Percentiles rank a stretch among this genome's conserved stretches.
Evolutionary conservation across 2,888 invertebrate species (phyloP).

Genomic region (Frankliniella intonsa): DNA sequence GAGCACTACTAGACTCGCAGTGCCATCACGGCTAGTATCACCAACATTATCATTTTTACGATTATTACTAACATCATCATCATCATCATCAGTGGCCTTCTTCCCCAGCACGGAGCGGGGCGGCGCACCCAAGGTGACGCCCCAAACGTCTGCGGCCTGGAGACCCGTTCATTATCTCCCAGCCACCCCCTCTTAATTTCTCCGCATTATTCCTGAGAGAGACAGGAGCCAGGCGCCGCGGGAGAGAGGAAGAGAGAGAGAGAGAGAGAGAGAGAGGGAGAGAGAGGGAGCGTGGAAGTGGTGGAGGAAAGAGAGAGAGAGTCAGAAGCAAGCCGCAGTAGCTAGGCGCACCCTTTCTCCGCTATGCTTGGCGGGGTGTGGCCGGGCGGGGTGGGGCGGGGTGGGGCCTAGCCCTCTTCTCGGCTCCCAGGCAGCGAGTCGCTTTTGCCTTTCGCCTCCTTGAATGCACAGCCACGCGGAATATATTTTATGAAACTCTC

Average conservation of each 20-base stretch:
- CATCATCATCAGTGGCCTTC: too few species aligned
- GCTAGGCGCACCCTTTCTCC: background rate
- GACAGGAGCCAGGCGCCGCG: background rate
- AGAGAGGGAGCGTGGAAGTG: background rate
- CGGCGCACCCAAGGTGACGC: background rate
- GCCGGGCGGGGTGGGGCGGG: background rate
- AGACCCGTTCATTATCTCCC: constrained; percentile 18
- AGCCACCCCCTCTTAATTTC: constrained; percentile 22
- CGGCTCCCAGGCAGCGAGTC: background rate
- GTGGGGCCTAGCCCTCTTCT: background rate
- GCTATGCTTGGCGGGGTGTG: background rate
- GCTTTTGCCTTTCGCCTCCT: constrained; percentile 12
- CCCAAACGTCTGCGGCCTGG: background rate
- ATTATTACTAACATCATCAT: too few species aligned
- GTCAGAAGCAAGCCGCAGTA: background rate
- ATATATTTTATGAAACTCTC: constrained; percentile 12
- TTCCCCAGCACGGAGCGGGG: too few species aligned
- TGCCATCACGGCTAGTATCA: too few species aligned
- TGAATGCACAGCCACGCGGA: constrained; percentile 8
- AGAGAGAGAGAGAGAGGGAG: background rate
- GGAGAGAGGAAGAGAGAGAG: background rate
- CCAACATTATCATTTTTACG: too few species aligned
- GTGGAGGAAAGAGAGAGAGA: background rate
- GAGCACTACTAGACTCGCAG: too few species aligned
- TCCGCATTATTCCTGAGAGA: constrained; percentile 16